These are phyloP conservation scores for Leucosticte australis DNA, from an alignment of 2,113 vertebrate species.

Conservation along the genomic window DNA sequence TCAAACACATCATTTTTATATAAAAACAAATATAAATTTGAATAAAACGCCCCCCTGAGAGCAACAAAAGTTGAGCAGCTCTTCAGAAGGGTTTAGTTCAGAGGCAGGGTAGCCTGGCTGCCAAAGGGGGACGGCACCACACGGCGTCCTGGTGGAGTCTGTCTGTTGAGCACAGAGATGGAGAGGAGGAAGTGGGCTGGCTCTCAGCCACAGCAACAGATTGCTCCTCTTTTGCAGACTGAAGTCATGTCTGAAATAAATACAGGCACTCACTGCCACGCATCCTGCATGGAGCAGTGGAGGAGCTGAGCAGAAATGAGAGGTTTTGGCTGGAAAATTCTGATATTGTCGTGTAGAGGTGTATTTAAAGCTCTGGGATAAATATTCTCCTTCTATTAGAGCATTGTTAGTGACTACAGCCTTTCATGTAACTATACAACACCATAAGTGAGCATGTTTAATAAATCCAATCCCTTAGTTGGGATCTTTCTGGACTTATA, in stretches of 20 bases:
- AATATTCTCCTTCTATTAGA: background rate
- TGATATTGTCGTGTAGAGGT: background rate
- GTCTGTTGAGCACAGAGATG: background rate
- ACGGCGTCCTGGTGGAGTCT: background rate
- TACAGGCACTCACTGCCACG: rapidly evolving
- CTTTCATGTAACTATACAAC: background rate
- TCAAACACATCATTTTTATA: background rate
- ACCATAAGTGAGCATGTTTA: background rate
- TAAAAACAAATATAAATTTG: background rate
- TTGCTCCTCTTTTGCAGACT: slow-evolving; percentile 26
- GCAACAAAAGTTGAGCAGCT: background rate
- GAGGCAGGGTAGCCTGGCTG: background rate
- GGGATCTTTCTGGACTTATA: background rate
- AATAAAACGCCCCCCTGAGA: background rate
- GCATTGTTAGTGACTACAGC: rapidly evolving
- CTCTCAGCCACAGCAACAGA: slow-evolving; percentile 1
- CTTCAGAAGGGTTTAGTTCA: background rate
- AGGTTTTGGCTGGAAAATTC: background rate
- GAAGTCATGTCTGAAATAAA: slow-evolving; percentile 37
- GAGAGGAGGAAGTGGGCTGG: background rate
- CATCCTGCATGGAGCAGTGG: background rate
- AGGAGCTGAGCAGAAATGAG: background rate
- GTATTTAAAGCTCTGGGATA: background rate
- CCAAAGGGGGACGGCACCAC: background rate
- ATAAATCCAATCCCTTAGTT: background rate